Base-by-base conservation (phyloP, 2,888 invertebrate genomes). In the Leptinotarsa tumamoca region DNA sequence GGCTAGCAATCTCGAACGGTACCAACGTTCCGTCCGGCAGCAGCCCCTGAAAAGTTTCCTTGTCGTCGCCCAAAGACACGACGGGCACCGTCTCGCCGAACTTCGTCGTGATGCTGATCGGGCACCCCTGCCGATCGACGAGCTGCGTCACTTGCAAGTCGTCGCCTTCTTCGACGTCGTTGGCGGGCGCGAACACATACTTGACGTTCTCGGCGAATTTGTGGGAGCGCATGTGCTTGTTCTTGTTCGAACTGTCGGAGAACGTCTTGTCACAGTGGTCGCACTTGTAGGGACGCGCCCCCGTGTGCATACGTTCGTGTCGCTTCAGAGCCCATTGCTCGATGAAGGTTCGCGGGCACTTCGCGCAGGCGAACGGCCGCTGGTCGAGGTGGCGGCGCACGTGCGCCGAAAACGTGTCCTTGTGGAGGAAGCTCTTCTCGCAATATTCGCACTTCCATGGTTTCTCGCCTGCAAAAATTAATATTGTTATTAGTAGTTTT, bases 191-290 rank as follows among this genome's bases (percentile, higher is more conserved):
- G 18, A 54, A 54, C 23, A 68, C 63, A 17, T 21, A 68, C 52
- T 52, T 54, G 52, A 66, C 61, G 33, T 33, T 50, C 21, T 21
- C 66, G 21, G 50, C 71, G 18, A 15, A 43, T 15, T 17, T 27
- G 76, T 89, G 88, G 0, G 83, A 85, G 69, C 84, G 92, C 84
- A 91, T 91, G 83, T 94, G 94, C 84, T 93, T 94, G 18, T 91
- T 91, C 74, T 95, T 90, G 89, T 95, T 95, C 51, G 94, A 94
- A 81, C 92, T 91, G 88, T 95, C 95, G 0, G 94, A 93, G 88
- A 96, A 95, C 58, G 92, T 91, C 82, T 94, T 92, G 49, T 91
- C 91, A 84, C 95, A 95, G 79, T 92, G 89, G 61, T 93, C 91
- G 84, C 95, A 95, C 0, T 90, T 89, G 84, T 92, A 94, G 1